Percentiles rank a stretch among this genome's conserved stretches.
Conservation (phyloP, 1,140 invertebrate species). For the Drusus annulatus region DNA sequence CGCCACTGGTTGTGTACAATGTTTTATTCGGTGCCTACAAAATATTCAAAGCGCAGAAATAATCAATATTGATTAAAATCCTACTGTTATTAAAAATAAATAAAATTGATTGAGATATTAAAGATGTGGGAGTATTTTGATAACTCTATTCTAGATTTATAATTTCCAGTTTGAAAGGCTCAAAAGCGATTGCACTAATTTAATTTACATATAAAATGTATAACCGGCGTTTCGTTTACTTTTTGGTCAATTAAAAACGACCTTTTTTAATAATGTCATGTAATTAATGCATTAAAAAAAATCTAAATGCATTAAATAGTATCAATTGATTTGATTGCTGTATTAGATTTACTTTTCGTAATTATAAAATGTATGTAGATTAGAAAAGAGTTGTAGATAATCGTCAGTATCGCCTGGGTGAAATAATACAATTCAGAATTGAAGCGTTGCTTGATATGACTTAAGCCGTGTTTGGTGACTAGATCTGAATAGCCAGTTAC, state of each 20-base stretch:
- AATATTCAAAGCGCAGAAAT: neutral
- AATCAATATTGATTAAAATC: conserved; percentile 2
- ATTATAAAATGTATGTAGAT: too few relatives aligned
- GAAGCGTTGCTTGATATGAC: too few relatives aligned
- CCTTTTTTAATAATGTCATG: neutral
- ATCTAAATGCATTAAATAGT: too few relatives aligned
- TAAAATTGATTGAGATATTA: conserved; percentile 9
- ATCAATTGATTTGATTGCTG: too few relatives aligned
- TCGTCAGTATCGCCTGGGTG: too few relatives aligned
- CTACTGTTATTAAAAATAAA: neutral
- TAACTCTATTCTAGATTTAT: neutral
- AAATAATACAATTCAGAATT: too few relatives aligned
- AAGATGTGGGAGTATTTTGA: neutral
- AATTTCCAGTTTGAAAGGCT: neutral
- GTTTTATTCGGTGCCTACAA: neutral
- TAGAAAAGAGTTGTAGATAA: too few relatives aligned
- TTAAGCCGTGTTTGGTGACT: too few relatives aligned
- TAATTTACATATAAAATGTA: neutral
- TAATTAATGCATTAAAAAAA: neutral
- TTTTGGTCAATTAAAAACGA: neutral
- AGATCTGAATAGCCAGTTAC: too few relatives aligned
- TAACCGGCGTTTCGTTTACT: neutral
- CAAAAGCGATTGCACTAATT: neutral
- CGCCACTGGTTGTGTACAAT: too few relatives aligned
- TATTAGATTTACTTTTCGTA: too few relatives aligned